Base-by-base conservation (phyloP, 30 jellyfish, hydroid and myxozoan species). In the Hydra vulgaris region DNA sequence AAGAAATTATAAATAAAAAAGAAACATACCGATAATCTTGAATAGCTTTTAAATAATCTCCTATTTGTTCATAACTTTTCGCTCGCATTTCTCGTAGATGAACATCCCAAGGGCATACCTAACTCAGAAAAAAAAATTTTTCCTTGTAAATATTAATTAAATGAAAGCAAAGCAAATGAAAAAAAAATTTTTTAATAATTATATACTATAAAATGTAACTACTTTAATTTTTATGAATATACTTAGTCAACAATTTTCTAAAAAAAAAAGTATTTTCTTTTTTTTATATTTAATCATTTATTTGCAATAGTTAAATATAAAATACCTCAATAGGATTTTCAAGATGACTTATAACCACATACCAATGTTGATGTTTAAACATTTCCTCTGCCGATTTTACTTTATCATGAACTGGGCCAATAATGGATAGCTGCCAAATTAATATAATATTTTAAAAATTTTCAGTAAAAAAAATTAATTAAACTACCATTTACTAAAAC, bases 31-130 rank as follows among this genome's bases (percentile, higher is more conserved):
- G 83, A 67, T 86, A 54, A 79, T 92, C 98, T 82, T 95, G 96
- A 40, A 92, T 87, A 26, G 98, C 98, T 80, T 92, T 92, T 74
- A 92, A 74, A 19, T 71, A 70, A 5, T 92, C 96, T 17, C 98
- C 98, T 12, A 78, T 74, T 12, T 55, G 66, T 78, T 84, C 94
- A 71, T 86, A 82, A 40, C 96, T 78, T 66, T 82, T 95, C 26
- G 96, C 98, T 73, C 98, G 77, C 89, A 86, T 79, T 74, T 91
- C 95, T 22, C 98, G 83, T 17, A 91, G 72, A 12, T 23, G 18
- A 7, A 95, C 93, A 77, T 81, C 90, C 98, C 98, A 91, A 0
- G 98, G 98, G 70, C 96, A 82, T 18, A 83, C 73, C 97, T 89
- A 77, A n/a, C 74, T 25, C 12, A 25, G 17, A 61, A 27, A 86